Conservation (phyloP, 2,797 vertebrate species). For the Anguilla anguilla region DNA sequence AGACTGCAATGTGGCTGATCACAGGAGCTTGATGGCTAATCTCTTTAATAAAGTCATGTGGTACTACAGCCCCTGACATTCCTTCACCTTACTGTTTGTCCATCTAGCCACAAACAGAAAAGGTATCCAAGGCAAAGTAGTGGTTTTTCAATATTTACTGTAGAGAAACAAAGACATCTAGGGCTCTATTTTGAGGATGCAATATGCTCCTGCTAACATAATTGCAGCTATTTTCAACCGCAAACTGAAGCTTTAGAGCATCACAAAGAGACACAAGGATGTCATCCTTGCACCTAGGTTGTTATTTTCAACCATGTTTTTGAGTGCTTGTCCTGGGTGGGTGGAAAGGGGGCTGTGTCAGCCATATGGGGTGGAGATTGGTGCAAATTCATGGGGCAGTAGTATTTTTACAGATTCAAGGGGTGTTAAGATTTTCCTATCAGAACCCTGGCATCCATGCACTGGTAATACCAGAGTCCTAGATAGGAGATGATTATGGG, state of each 20-base stretch:
- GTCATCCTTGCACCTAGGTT: neutral
- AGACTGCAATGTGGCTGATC: constrained; percentile 53
- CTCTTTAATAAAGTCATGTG: constrained; percentile 32
- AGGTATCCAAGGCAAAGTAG: neutral
- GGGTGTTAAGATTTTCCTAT: neutral
- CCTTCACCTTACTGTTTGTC: neutral
- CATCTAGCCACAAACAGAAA: neutral
- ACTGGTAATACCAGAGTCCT: neutral
- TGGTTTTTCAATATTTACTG: constrained; percentile 5
- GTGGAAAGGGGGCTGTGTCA: neutral
- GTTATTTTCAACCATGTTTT: neutral
- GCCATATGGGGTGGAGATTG: neutral
- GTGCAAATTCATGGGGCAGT: neutral
- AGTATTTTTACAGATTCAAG: neutral
- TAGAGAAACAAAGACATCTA: neutral
- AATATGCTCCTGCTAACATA: neutral
- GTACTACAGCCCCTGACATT: constrained; percentile 23
- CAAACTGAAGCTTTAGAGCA: neutral
- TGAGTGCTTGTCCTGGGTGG: neutral
- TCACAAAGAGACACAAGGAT: neutral
- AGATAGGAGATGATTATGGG: no score
- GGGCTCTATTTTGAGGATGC: neutral
- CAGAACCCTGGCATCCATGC: neutral
- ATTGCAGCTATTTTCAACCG: neutral
- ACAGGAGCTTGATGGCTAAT: constrained; percentile 56